A percentile compares a stretch with the other conserved stretches of the same genome.
These are phyloP conservation scores for Oscheius sp. DNA, from an alignment of 2,888 invertebrate species.

Conservation along the genomic window DNA sequence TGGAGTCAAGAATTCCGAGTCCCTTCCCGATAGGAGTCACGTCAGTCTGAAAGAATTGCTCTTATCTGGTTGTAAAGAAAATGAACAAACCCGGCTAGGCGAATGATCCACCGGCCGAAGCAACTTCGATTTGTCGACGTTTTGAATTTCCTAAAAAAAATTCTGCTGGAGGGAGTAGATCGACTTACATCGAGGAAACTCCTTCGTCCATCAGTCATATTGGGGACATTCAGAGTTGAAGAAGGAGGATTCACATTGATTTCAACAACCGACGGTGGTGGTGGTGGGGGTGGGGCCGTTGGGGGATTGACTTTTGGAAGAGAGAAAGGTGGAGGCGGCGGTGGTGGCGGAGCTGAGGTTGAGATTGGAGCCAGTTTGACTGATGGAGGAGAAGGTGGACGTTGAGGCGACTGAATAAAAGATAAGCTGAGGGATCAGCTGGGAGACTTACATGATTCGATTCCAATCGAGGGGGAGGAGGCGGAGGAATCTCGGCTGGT, in stretches of 20 bases:
- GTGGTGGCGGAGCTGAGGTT: constrained; percentile 3
- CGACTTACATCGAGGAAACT: constrained; percentile 22
- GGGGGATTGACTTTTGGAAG: not conserved
- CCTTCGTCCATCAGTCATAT: not conserved
- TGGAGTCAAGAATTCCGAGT: constrained; percentile 9
- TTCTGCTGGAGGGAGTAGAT: not conserved
- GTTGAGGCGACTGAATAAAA: not conserved
- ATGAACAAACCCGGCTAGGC: not conserved
- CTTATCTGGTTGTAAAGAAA: constrained; percentile 6
- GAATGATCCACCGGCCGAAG: constrained; percentile 20
- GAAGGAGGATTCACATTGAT: constrained; percentile 7
- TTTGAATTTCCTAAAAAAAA: constrained; percentile 18
- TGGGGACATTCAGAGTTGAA: not conserved
- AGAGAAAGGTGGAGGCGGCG: not conserved
- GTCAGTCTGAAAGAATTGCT: constrained; percentile 12
- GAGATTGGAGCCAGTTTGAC: not conserved
- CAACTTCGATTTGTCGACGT: constrained; percentile 24
- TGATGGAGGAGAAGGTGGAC: constrained; percentile 17
- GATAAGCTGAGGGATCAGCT: not conserved
- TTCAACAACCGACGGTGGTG: not conserved
- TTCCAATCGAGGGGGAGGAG: constrained; percentile 10
- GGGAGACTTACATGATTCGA: not conserved
- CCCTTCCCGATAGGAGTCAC: not conserved
- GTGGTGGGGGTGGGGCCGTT: not conserved
- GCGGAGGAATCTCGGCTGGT: not conserved